Evolutionary conservation across 2,888 invertebrate species (phyloP).

Genomic region (Harpalus rubripes): DNA sequence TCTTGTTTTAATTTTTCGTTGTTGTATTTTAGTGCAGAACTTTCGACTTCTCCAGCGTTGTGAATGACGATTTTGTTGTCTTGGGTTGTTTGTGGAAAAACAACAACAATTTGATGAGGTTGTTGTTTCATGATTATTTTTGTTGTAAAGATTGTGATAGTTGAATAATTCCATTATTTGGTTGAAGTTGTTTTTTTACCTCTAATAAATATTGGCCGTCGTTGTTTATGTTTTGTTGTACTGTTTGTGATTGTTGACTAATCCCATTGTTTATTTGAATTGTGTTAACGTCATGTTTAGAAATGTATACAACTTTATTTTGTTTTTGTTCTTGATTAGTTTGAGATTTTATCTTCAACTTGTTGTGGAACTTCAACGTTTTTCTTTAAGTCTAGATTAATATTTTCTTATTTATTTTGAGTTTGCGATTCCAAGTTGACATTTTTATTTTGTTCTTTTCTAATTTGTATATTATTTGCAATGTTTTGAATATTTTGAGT

Average conservation of each 20-base stretch:
- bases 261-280: no score
- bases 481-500: slow-evolving; percentile 26
- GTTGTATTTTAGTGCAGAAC: slow-evolving; percentile 39
- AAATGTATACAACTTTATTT: slow-evolving; percentile 5
- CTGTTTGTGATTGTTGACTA: slow-evolving; percentile 24
- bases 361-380: slow-evolving; percentile 19
- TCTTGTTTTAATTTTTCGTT: slow-evolving; percentile 39
- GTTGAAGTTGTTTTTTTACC: slow-evolving; percentile 34
- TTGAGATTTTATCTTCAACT: slow-evolving; percentile 47
- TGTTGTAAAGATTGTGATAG: neutral
- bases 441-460: slow-evolving; percentile 1
- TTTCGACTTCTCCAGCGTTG: slow-evolving; percentile 35
- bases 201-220: slow-evolving; percentile 48
- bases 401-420: slow-evolving; percentile 19
- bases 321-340: slow-evolving; percentile 44
- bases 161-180: slow-evolving; percentile 11
- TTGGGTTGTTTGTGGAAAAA: slow-evolving; percentile 11
- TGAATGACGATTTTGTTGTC: slow-evolving; percentile 10
- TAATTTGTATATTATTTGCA: slow-evolving; percentile 4
- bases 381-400: slow-evolving; percentile 29
- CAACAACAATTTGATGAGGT: slow-evolving; percentile 36
- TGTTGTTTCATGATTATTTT: slow-evolving; percentile 31
- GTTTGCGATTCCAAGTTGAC: neutral
- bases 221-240: slow-evolving; percentile 1
- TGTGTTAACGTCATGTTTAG: no score